phyloP scores from a whole-genome alignment of 2,888 invertebrate species.

The Trachelus troglodyta region DNA sequence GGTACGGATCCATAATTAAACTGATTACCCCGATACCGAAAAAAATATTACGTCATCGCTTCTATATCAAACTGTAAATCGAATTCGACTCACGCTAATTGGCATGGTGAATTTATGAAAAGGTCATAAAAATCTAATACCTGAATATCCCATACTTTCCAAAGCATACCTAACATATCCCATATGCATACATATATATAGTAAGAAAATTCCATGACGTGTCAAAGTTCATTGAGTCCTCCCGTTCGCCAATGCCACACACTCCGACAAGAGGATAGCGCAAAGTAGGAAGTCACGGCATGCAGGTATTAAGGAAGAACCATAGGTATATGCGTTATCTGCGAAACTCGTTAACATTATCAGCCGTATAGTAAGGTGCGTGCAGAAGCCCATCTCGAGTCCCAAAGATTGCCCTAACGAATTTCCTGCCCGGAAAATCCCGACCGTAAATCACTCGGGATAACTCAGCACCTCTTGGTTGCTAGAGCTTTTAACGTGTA shows the following conservation, averaged over 20 bases:
- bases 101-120: too few relatives aligned
- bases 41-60: too few relatives aligned
- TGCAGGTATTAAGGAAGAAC: slow-evolving; percentile 52
- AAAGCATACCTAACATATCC: too few relatives aligned
- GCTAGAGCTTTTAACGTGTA: background rate
- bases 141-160: too few relatives aligned
- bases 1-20: too few relatives aligned
- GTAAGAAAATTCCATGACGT: background rate
- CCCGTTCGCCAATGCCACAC: background rate
- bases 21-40: too few relatives aligned
- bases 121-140: too few relatives aligned
- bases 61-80: too few relatives aligned
- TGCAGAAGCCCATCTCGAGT: slow-evolving; percentile 57
- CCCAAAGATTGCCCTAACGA: slow-evolving; percentile 58
- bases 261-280: background rate
- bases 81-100: too few relatives aligned
- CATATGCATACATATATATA: too few relatives aligned
- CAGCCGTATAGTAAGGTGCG: slow-evolving; percentile 46
- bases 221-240: background rate
- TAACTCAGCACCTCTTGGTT: background rate
- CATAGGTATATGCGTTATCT: slow-evolving; percentile 42
- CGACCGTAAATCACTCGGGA: slow-evolving; percentile 55
- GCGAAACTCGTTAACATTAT: slow-evolving; percentile 56
- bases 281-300: slow-evolving; percentile 51
- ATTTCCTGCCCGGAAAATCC: slow-evolving; percentile 57